These are phyloP conservation scores for Oligia latruncula DNA, from an alignment of 2,888 invertebrate species.

Conservation along the genomic window DNA sequence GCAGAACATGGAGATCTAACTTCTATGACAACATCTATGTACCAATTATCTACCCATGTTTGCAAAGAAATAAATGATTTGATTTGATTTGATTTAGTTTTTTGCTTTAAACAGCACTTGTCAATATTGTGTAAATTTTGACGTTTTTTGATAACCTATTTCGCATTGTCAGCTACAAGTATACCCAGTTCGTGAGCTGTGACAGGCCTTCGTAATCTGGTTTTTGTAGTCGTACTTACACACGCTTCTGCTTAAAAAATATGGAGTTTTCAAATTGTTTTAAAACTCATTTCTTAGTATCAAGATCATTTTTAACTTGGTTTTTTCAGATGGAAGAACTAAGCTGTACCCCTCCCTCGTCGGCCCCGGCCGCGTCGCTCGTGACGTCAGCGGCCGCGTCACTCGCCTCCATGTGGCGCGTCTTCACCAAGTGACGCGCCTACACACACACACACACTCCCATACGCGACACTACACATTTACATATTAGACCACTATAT, in stretches of 20 bases:
- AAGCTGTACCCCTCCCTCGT: constrained; percentile 77
- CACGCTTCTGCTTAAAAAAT: not conserved
- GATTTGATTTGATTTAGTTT: too few relatives aligned
- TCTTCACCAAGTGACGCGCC: constrained; percentile 91
- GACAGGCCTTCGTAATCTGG: not conserved
- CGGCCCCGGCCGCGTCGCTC: constrained; percentile 91
- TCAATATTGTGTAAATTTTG: too few relatives aligned
- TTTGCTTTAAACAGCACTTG: not conserved
- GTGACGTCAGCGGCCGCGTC: constrained; percentile 96
- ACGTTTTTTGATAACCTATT: not conserved
- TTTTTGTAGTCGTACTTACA: not conserved
- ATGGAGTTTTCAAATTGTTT: too few relatives aligned
- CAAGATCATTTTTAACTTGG: not conserved
- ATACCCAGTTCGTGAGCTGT: not conserved
- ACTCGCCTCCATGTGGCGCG: constrained; percentile 95
- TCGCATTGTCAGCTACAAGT: not conserved
- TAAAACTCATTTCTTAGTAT: not conserved
- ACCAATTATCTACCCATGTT: too few relatives aligned
- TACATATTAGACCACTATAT: not conserved
- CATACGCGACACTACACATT: not conserved
- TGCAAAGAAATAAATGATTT: too few relatives aligned
- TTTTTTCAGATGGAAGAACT: constrained; percentile 76
- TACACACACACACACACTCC: not conserved
- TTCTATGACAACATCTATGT: too few relatives aligned
- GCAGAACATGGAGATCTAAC: too few relatives aligned